These are phyloP conservation scores for Ormyrus labotus DNA, from an alignment of 2,888 invertebrate genomes.

Conservation along the genomic window DNA sequence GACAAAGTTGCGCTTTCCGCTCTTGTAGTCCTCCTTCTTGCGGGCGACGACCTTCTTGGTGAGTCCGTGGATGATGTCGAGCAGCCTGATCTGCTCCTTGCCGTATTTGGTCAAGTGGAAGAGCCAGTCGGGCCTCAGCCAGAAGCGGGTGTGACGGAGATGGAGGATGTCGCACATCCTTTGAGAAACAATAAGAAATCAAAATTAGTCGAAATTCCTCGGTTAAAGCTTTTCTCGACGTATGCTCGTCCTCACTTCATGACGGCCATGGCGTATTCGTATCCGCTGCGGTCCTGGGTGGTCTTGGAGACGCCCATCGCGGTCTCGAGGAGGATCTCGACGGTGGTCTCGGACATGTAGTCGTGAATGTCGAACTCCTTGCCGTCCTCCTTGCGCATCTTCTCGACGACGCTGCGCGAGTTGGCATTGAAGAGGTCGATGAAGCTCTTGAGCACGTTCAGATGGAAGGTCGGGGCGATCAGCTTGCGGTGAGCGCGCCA, in stretches of 20 bases:
- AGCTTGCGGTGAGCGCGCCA: constrained; percentile 91
- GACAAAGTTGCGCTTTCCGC: constrained; percentile 78
- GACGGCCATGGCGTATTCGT: constrained; percentile 91
- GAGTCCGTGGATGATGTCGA: constrained; percentile 87
- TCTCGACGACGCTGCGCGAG: constrained; percentile 85
- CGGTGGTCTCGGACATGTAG: constrained; percentile 90
- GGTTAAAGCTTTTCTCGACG: not conserved
- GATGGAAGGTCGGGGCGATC: constrained; percentile 91
- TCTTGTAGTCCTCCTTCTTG: constrained; percentile 86
- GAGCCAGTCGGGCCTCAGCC: constrained; percentile 86
- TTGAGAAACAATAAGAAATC: not conserved
- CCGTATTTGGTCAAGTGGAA: constrained; percentile 87
- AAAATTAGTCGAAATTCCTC: not conserved
- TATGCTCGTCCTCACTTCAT: constrained; percentile 80
- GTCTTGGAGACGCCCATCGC: constrained; percentile 92
- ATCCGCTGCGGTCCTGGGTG: constrained; percentile 88
- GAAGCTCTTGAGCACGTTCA: constrained; percentile 91
- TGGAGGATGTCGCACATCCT: constrained; percentile 91
- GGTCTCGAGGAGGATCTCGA: constrained; percentile 89
- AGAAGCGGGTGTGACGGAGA: constrained; percentile 87
- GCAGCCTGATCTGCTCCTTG: constrained; percentile 84
- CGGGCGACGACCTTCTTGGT: constrained; percentile 87
- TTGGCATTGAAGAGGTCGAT: constrained; percentile 91
- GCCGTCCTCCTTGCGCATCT: constrained; percentile 81
- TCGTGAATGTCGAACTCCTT: constrained; percentile 88